A percentile compares a stretch with the other conserved stretches of the same genome.
phyloP scores from a whole-genome alignment of 2,113 vertebrate genomes.

The Hypocryptadius cinnamomeus region DNA sequence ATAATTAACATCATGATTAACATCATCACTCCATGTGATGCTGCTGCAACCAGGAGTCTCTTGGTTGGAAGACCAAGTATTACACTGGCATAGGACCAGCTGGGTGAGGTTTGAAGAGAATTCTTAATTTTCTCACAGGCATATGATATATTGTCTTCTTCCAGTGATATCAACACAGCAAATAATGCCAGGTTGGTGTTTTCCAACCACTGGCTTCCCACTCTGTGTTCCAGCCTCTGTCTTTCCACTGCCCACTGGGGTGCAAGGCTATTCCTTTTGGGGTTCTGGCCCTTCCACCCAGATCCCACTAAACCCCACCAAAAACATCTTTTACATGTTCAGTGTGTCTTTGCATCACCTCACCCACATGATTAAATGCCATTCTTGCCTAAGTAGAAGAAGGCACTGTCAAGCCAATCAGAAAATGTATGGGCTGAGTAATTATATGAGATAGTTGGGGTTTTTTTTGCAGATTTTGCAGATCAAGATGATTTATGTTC shows the following conservation, averaged over 20 bases:
- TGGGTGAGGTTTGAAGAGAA: not conserved
- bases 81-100: not conserved
- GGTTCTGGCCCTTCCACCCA: not conserved
- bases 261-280: not conserved
- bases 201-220: not conserved
- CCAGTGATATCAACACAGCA: not conserved
- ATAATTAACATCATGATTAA: not conserved
- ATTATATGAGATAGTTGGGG: not conserved
- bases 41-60: not conserved
- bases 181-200: not conserved
- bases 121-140: not conserved
- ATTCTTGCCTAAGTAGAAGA: not conserved
- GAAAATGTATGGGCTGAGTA: not conserved
- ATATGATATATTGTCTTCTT: not conserved
- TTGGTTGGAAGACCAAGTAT: not conserved
- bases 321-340: not conserved
- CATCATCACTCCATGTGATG: not conserved
- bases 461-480: not conserved
- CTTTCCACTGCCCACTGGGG: not conserved
- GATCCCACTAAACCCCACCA: not conserved
- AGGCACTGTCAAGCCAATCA: not conserved
- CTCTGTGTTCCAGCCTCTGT: not conserved
- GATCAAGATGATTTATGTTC: not conserved
- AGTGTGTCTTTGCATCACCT: rapidly evolving
- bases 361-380: not conserved